Conservation (phyloP, 2,888 invertebrate genomes). For the Osmoderma eremita region DNA sequence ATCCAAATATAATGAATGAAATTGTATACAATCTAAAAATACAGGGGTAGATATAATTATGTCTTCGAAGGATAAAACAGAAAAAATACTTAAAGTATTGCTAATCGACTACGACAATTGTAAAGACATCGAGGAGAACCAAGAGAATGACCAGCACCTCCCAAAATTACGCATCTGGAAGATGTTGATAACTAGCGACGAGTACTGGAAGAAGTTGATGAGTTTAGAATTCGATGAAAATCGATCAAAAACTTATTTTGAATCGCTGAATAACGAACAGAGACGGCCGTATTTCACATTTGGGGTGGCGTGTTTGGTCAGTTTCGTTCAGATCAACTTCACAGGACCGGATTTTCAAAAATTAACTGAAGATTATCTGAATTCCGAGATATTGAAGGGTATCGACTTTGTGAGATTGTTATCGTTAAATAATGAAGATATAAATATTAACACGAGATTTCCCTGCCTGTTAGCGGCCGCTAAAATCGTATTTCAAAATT, state of each 20-base stretch:
- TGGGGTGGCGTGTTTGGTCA: slow-evolving; percentile 74
- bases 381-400: slow-evolving; percentile 63
- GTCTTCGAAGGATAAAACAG: slow-evolving; percentile 41
- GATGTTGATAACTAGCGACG: slow-evolving; percentile 43
- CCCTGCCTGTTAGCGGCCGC: slow-evolving; percentile 65
- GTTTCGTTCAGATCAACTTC: slow-evolving; percentile 86
- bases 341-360: slow-evolving; percentile 73
- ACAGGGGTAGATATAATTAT: slow-evolving; percentile 4
- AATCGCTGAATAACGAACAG: slow-evolving; percentile 56
- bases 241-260: slow-evolving; percentile 49
- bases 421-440: slow-evolving; percentile 73
- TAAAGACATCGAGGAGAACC: slow-evolving; percentile 38
- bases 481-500: slow-evolving; percentile 62
- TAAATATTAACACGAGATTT: slow-evolving; percentile 71
- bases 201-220: slow-evolving; percentile 49
- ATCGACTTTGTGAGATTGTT: slow-evolving; percentile 63
- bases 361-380: slow-evolving; percentile 62
- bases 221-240: slow-evolving; percentile 47
- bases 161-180: slow-evolving; percentile 41
- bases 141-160: slow-evolving; percentile 31
- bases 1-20: too few species aligned
- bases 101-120: slow-evolving; percentile 43
- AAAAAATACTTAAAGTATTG: slow-evolving; percentile 42
- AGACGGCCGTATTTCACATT: slow-evolving; percentile 64
- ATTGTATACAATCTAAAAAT: neutral